Percentiles rank a stretch among this genome's conserved stretches.
phyloP scores from a whole-genome alignment of 2,113 vertebrate species.

The Tragelaphus buxtoni region DNA sequence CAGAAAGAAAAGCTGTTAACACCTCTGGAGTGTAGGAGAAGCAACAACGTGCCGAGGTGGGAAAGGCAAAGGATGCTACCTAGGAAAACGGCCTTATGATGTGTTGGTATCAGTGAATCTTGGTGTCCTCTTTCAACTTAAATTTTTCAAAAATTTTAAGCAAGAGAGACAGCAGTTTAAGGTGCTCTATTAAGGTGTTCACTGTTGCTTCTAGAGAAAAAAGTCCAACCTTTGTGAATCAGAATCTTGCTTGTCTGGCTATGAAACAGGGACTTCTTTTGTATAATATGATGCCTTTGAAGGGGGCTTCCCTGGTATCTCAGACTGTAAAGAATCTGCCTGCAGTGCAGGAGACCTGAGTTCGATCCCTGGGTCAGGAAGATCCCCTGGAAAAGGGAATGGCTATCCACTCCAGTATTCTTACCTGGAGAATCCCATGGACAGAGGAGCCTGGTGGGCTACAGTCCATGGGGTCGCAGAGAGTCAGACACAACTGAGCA shows the following conservation, averaged over 20 bases:
- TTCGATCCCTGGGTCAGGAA: not conserved
- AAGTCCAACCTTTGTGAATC: not conserved
- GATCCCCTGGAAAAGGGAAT: not conserved
- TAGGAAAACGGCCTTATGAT: constrained; percentile 38
- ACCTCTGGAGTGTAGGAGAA: constrained; percentile 8
- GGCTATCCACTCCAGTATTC: not conserved
- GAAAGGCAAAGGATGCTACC: not conserved
- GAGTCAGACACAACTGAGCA: not conserved
- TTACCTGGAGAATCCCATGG: not conserved
- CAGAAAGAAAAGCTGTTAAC: constrained; percentile 33
- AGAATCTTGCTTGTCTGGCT: not conserved
- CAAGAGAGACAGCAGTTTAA: not conserved
- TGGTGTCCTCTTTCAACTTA: constrained; percentile 10
- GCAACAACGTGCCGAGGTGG: accelerated
- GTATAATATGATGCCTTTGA: not conserved
- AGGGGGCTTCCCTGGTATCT: not conserved
- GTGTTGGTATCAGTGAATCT: not conserved
- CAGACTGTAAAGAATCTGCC: not conserved
- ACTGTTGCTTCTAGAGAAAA: not conserved
- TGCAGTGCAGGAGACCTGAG: not conserved
- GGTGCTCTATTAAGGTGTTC: not conserved
- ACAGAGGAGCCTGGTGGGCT: not conserved
- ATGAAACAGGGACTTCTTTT: not conserved
- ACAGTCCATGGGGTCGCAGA: not conserved
- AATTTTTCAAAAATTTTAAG: constrained; percentile 19